Percentiles rank a stretch among this genome's conserved stretches.
phyloP scores from a whole-genome alignment of 1,140 invertebrate genomes.

The Anoplophora glabripennis region DNA sequence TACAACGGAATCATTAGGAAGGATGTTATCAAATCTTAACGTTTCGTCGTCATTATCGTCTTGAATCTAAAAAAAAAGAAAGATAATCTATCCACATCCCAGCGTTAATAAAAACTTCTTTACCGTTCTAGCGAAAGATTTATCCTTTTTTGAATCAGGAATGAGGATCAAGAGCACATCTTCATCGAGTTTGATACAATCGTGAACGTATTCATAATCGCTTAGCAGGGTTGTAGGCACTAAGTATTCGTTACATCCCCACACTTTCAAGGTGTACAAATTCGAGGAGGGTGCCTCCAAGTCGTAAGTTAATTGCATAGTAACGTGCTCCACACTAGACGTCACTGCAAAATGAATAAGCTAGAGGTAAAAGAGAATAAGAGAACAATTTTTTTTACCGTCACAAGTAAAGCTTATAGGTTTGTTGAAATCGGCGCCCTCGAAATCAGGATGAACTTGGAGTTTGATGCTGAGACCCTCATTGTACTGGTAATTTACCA shows the following conservation, averaged over 20 bases:
- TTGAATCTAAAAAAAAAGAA: slow-evolving; percentile 51
- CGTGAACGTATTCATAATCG: slow-evolving; percentile 91
- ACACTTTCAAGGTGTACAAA: slow-evolving; percentile 63
- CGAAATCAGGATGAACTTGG: slow-evolving; percentile 68
- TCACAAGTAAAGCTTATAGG: slow-evolving; percentile 85
- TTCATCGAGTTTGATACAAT: slow-evolving; percentile 89
- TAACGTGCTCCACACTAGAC: slow-evolving; percentile 82
- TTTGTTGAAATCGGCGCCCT: slow-evolving; percentile 52
- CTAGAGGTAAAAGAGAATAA: slow-evolving; percentile 1
- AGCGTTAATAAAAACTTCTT: slow-evolving; percentile 37
- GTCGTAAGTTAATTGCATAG: slow-evolving; percentile 80
- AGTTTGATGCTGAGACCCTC: slow-evolving; percentile 82
- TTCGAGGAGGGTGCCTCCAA: slow-evolving; percentile 57
- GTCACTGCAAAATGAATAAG: slow-evolving; percentile 62
- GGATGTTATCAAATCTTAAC: slow-evolving; percentile 69
- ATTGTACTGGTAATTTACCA: slow-evolving; percentile 72
- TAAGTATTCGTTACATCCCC: slow-evolving; percentile 79
- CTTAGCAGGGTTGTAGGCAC: slow-evolving; percentile 65
- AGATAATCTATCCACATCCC: not conserved
- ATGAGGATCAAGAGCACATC: slow-evolving; percentile 80
- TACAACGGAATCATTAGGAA: slow-evolving; percentile 69
- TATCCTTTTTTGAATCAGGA: slow-evolving; percentile 61
- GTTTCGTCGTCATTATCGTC: slow-evolving; percentile 73
- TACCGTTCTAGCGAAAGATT: slow-evolving; percentile 68
- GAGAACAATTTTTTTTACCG: slow-evolving; percentile 59